These are phyloP conservation scores for Melipona quadrifasciata DNA, from an alignment of 1,140 invertebrate species.

Conservation along the genomic window DNA sequence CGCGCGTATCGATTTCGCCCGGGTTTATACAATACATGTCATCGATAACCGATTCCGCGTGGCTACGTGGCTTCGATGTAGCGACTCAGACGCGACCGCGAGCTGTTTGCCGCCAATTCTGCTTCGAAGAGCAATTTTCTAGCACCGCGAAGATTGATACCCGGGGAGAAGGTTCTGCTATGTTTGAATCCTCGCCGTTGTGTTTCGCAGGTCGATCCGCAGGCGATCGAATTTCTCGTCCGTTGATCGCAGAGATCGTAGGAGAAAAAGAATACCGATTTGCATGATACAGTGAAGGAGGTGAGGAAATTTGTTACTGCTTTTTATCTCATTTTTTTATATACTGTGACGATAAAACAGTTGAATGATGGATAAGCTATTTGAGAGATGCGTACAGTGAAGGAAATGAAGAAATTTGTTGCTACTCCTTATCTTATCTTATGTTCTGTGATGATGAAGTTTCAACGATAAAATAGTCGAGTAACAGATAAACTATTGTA, in stretches of 20 bases:
- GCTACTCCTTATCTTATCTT: too few relatives aligned
- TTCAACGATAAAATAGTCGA: too few relatives aligned
- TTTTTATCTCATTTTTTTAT: neutral
- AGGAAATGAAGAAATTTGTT: too few relatives aligned
- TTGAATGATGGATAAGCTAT: too few relatives aligned
- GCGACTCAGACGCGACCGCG: constrained; percentile 9
- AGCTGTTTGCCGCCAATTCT: constrained; percentile 13
- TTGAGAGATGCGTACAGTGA: too few relatives aligned
- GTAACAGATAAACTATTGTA: too few relatives aligned
- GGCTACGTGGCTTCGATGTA: neutral
- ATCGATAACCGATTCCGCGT: constrained; percentile 57
- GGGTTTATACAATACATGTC: constrained; percentile 35
- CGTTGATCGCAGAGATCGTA: neutral
- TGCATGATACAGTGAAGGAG: neutral
- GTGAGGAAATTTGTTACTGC: neutral
- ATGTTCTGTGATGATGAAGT: too few relatives aligned
- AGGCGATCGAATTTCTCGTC: neutral
- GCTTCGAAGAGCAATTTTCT: neutral
- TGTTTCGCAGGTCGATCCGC: neutral
- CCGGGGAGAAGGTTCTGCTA: neutral
- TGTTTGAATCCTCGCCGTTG: neutral
- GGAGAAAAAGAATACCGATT: neutral
- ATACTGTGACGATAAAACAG: neutral
- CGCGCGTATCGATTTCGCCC: constrained; percentile 60
- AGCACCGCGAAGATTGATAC: neutral